Percentiles rank a stretch among this genome's conserved stretches.
Conservation (phyloP, 2,888 invertebrate genomes). For the Diarsia dahlii region DNA sequence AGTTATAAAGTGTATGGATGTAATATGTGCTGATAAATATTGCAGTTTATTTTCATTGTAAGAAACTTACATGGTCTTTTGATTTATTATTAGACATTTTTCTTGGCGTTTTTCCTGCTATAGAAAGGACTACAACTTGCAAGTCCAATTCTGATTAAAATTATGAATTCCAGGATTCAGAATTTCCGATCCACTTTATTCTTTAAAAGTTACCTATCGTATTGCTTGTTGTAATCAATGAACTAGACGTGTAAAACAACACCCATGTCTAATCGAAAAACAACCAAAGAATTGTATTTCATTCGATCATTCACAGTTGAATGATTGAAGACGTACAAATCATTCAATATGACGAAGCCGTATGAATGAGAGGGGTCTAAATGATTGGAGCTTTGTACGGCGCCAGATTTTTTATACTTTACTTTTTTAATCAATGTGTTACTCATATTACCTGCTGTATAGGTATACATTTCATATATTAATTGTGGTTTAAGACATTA, state of each 20-base stretch:
- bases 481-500: not conserved
- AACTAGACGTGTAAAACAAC: slow-evolving; percentile 13
- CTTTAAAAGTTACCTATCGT: not conserved
- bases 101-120: not conserved
- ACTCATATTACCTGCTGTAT: slow-evolving; percentile 42
- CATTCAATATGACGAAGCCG: slow-evolving; percentile 67
- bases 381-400: slow-evolving; percentile 60
- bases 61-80: not conserved
- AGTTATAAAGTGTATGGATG: slow-evolving; percentile 45
- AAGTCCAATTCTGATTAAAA: too few species aligned
- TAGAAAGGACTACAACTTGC: not conserved
- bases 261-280: slow-evolving; percentile 15
- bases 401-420: slow-evolving; percentile 57
- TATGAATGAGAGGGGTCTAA: slow-evolving; percentile 58
- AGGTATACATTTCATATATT: slow-evolving; percentile 26
- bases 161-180: too few species aligned
- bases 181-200: not conserved
- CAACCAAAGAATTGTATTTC: slow-evolving; percentile 35
- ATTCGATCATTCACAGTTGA: slow-evolving; percentile 45
- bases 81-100: not conserved
- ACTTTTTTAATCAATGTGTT: slow-evolving; percentile 44
- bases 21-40: not conserved
- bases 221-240: not conserved
- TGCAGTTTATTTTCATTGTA: slow-evolving; percentile 5
- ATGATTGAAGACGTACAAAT: slow-evolving; percentile 65